phyloP scores from a whole-genome alignment of 2,797 vertebrate species.

The Podarcis lilfordi region DNA sequence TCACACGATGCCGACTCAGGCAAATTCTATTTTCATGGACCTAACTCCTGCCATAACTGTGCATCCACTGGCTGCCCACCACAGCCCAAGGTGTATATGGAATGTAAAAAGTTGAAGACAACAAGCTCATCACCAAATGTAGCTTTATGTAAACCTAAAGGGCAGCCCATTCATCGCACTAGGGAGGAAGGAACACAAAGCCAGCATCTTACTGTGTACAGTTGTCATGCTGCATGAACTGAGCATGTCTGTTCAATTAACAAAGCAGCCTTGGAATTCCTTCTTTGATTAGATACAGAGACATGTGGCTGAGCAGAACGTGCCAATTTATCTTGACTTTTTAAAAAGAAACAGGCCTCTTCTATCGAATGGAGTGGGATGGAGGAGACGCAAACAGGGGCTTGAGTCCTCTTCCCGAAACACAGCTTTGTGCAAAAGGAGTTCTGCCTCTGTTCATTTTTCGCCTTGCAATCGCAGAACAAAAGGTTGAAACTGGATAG shows the following conservation, averaged over 20 bases:
- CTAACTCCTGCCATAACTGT: not conserved
- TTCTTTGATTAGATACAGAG: constrained; percentile 7
- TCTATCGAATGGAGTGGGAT: not conserved
- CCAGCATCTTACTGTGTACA: not conserved
- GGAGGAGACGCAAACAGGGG: not conserved
- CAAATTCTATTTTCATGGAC: not conserved
- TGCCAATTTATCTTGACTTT: not conserved
- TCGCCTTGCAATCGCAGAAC: not conserved
- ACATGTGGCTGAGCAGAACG: not conserved
- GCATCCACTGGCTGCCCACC: not conserved
- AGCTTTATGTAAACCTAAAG: not conserved
- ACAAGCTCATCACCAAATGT: not conserved
- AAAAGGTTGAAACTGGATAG: not conserved
- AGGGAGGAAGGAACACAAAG: not conserved
- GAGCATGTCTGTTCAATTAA: not conserved
- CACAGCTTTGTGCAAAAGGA: not conserved
- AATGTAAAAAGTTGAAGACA: not conserved
- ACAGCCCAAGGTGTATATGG: not conserved
- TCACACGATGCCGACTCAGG: not conserved
- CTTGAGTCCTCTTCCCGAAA: not conserved
- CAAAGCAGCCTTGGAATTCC: not conserved
- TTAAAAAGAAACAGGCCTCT: not conserved
- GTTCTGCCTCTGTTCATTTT: no score
- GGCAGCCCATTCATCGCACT: not conserved
- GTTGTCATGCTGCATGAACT: not conserved